Evolutionary conservation across 2,113 vertebrate genomes (phyloP), one percentile per base, ranked within the genome.

Genomic region (Upupa epops): DNA sequence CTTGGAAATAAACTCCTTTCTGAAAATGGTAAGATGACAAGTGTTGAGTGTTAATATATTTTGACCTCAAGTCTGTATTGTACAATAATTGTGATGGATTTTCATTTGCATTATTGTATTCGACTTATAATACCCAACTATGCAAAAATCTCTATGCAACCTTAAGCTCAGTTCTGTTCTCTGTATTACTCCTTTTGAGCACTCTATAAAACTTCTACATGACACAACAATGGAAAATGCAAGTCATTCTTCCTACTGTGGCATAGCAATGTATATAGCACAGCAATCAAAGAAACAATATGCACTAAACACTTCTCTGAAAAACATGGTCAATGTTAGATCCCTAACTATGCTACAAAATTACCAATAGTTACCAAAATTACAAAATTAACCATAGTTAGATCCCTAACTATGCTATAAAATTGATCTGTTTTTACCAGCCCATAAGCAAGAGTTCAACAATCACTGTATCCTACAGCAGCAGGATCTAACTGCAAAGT

Each of bases 1-100:
- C 94, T 98, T 99, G 52, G 98, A 97, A 94, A 99, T 93, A 83
- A 99, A 98, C 89, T 98, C 98, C 6, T 97, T 98, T 93, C 99
- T 99, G 95, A 58, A 90, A 48, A 86, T 49, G 54, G 59, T 12
- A 88, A 90, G 45, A 87, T 52, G 52, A 60, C 13, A 88, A 78
- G 91, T 17, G 36, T n/a, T 83, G 17, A 36, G 29, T 3, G 20
- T 96, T 72, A 89, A 82, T 58, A n/a, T 6, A 79, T 69, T 81
- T 58, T 75, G 29, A 81, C 16, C 40, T 42, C 61, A 66, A 92
- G 52, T 48, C 31, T 61, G 25, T 17, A 6, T 60, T 70, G 77
- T 83, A 46, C 25, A 85, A 4, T 16, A 88, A 72, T 28, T 77
- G 61, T n/a, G 66, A 71, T 40, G n/a, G 54, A 49, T 84, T 89